A percentile compares a stretch with the other conserved stretches of the same genome.
Evolutionary conservation across 2,113 vertebrate genomes (phyloP).

Genomic region (Hippocampus comes): DNA sequence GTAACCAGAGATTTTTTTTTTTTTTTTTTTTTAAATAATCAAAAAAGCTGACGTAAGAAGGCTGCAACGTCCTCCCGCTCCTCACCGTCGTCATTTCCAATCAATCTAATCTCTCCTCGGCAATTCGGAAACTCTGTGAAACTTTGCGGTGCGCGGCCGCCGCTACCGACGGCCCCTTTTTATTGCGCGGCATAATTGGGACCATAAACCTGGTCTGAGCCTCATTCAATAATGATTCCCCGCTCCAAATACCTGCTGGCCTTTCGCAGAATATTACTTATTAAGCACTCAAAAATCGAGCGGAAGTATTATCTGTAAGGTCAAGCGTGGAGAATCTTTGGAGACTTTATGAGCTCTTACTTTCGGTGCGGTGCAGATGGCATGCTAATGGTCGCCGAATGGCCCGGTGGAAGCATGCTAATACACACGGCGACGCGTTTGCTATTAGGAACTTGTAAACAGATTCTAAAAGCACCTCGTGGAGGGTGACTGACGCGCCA

Average conservation of each 20-base stretch:
- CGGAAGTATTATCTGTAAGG: conserved; percentile 72
- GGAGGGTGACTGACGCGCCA: not conserved
- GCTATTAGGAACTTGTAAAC: conserved; percentile 4
- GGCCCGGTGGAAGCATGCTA: conserved; percentile 6
- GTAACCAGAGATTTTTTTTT: conserved; percentile 49
- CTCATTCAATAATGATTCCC: conserved; percentile 68
- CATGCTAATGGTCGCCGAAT: conserved; percentile 57
- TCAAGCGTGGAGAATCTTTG: conserved; percentile 71
- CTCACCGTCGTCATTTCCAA: conserved; percentile 52
- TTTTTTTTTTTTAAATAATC: not conserved
- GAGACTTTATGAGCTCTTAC: conserved; percentile 65
- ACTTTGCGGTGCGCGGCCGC: conserved; percentile 47
- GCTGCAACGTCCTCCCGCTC: conserved; percentile 51
- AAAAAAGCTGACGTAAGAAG: conserved; percentile 51
- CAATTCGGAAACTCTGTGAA: conserved; percentile 49
- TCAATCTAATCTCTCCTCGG: conserved; percentile 47
- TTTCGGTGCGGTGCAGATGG: conserved; percentile 53
- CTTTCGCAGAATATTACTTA: conserved; percentile 72
- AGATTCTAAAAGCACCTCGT: not conserved
- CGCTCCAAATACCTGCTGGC: conserved; percentile 68
- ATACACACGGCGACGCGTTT: not conserved
- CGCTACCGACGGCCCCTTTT: conserved; percentile 43
- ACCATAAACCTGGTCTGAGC: conserved; percentile 69
- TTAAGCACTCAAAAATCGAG: conserved; percentile 68
- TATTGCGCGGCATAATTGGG: conserved; percentile 66